Base-by-base conservation (phyloP, 2,888 invertebrate genomes). In the Leucophenga montana region DNA sequence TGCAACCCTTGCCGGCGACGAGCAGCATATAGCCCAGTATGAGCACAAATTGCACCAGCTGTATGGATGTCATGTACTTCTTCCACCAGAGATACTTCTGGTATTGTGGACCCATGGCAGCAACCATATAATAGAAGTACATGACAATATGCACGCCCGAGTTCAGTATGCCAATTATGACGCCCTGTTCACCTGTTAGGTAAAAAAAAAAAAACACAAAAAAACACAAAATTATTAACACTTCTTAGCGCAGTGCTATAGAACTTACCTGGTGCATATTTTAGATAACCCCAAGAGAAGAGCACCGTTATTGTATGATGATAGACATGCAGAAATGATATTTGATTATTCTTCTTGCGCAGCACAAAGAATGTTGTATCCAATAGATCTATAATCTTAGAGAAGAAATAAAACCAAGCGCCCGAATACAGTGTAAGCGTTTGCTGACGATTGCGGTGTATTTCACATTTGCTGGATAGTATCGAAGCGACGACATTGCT, bases 311-410 rank as follows among this genome's bases (percentile, higher is more conserved):
- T 90, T 1, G 93, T 91, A 86, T 97, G 97, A 88, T 97, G 97
- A 85, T 96, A 97, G 14, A 97, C 93, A 85, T 97, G 97, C 18
- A 97, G 91, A 85, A 95, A 95, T 0, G 95, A 93, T 27, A 97
- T 94, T 89, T 97, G 97, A 68, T 93, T 93, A 81, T 95, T 93
- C 88, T 97, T 97, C 89, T 97, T 97, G 64, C 97, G 91, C 78
- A 97, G 88, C 8, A 97, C 95, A 85, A 97, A 97, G 90, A 97
- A 97, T 22, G 95, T 91, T 0, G 95, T 95, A 84, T 95, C 95
- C 71, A 95, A 85, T 0, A 95, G 90, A 84, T 95, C 95, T 1
- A 94, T 90, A 65, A 95, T 90, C 89, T 95, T 95, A 18, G 94
- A 94, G 75, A 94, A 91, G 85, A 94, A 95, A 85, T 95, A 95